phyloP scores from a whole-genome alignment of 1,140 invertebrate genomes.

The Euura lappo region DNA sequence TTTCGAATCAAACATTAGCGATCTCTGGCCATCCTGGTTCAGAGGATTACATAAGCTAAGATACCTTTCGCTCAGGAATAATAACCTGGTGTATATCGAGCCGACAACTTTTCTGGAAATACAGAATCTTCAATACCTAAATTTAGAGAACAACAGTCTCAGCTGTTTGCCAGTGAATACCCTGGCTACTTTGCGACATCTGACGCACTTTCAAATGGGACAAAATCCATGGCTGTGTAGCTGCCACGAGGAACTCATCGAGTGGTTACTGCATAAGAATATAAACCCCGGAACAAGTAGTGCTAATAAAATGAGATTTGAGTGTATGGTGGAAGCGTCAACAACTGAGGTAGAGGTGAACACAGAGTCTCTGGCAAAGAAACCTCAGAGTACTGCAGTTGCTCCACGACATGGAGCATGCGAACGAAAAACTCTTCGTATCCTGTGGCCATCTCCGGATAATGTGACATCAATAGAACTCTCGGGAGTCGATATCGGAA shows the following conservation, averaged over 20 bases:
- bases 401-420: background rate
- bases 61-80: constrained; percentile 34
- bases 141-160: constrained; percentile 44
- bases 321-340: background rate
- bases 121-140: constrained; percentile 32
- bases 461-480: constrained; percentile 40
- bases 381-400: background rate
- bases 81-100: constrained; percentile 36
- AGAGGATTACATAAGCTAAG: constrained; percentile 32
- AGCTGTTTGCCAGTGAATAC: constrained; percentile 40
- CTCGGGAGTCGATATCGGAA: constrained; percentile 28
- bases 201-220: constrained; percentile 36
- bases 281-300: background rate
- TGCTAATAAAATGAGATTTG: background rate
- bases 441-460: constrained; percentile 35
- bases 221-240: constrained; percentile 46
- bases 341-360: background rate
- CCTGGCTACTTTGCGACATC: constrained; percentile 22
- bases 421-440: background rate
- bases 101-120: constrained; percentile 35
- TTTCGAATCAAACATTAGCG: constrained; percentile 35
- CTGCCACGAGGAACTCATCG: constrained; percentile 29
- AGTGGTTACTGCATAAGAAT: constrained; percentile 14
- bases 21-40: constrained; percentile 32
- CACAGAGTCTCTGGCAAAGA: background rate